Percentiles rank a stretch among this genome's conserved stretches.
Evolutionary conservation across 1,140 invertebrate species (phyloP).

Genomic region (Polyergus mexicanus): DNA sequence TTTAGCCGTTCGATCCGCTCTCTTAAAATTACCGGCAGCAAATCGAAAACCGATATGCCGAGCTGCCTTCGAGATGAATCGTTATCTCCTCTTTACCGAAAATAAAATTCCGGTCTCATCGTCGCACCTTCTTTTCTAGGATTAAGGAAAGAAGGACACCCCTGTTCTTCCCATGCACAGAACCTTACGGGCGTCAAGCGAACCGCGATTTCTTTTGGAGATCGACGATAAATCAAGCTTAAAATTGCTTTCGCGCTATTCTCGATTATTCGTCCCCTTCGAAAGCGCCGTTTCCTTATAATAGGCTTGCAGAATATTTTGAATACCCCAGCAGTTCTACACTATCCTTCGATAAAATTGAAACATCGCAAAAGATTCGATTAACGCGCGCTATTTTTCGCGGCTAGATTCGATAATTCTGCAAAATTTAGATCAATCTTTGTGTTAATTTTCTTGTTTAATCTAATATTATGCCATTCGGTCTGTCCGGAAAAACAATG

Average conservation of each 20-base stretch:
- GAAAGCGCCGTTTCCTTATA: constrained; percentile 7
- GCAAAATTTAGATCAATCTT: background rate
- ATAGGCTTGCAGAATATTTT: background rate
- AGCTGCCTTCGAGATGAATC: constrained; percentile 35
- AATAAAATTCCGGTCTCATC: constrained; percentile 57
- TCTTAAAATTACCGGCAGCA: constrained; percentile 5
- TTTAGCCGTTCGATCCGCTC: background rate
- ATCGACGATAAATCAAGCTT: constrained; percentile 61
- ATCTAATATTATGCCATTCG: background rate
- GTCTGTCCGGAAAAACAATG: background rate
- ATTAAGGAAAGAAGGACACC: constrained; percentile 19
- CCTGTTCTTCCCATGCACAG: constrained; percentile 14
- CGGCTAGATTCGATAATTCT: background rate
- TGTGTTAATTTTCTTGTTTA: background rate
- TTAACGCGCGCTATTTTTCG: background rate
- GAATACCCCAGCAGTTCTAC: background rate
- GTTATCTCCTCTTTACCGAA: constrained; percentile 35
- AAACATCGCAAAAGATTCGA: background rate
- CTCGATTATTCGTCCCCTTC: constrained; percentile 27
- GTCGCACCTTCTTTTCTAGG: constrained; percentile 7
- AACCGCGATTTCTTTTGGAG: constrained; percentile 41
- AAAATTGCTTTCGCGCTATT: constrained; percentile 40
- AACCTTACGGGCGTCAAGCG: constrained; percentile 27
- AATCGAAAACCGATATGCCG: constrained; percentile 50
- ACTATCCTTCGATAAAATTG: background rate